Conservation (phyloP, 2,113 vertebrate genomes). For the Chiloscyllium plagiosum region DNA sequence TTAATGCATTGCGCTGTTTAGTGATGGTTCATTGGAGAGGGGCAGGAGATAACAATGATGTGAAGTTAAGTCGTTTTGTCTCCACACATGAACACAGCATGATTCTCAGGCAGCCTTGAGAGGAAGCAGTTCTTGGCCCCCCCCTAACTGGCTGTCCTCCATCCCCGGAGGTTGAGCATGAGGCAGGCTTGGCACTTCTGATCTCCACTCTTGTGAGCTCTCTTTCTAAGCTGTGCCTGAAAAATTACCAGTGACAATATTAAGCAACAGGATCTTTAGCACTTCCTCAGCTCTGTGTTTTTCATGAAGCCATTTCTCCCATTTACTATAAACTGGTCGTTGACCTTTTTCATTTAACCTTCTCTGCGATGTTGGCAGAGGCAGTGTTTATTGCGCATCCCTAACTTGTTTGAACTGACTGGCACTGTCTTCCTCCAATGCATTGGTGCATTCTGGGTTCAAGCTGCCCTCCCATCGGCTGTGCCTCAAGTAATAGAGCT, state of each 20-base stretch:
- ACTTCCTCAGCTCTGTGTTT: background rate
- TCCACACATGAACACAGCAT: background rate
- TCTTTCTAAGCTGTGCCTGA: background rate
- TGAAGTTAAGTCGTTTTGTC: background rate
- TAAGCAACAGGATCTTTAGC: background rate
- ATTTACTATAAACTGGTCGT: background rate
- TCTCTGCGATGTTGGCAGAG: too few relatives aligned
- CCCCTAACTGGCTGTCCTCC: background rate
- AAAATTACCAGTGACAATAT: background rate
- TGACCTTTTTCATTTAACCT: background rate
- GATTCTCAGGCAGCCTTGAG: background rate
- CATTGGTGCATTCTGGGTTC: too few relatives aligned
- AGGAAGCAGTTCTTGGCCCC: constrained; percentile 18
- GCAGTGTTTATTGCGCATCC: too few relatives aligned
- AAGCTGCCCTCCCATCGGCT: too few relatives aligned
- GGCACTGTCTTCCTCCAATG: background rate
- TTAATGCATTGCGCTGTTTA: background rate
- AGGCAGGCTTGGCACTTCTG: background rate
- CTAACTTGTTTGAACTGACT: too few relatives aligned
- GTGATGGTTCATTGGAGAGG: background rate
- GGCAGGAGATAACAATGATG: background rate
- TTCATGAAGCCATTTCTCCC: background rate
- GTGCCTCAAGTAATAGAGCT: background rate
- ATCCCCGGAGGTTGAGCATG: background rate
- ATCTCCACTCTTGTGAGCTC: background rate